A percentile compares a stretch with the other conserved stretches of the same genome.
Evolutionary conservation across 1,140 invertebrate genomes (phyloP).

Genomic region (Camponotus floridanus): DNA sequence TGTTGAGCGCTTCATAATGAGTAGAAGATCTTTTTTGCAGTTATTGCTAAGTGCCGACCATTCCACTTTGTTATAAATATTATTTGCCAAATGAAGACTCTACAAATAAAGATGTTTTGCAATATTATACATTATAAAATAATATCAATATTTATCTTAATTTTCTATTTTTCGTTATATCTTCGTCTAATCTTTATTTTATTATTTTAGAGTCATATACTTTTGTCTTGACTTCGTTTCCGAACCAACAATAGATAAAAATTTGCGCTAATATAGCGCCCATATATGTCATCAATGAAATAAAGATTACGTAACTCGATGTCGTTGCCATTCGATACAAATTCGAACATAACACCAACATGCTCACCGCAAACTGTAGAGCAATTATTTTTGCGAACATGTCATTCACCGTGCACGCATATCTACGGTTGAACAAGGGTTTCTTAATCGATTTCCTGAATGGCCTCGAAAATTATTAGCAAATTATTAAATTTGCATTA

Average conservation of each 20-base stretch:
- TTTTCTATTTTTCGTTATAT: not conserved
- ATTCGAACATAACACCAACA: conserved; percentile 45
- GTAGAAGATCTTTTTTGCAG: conserved; percentile 55
- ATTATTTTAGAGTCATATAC: conserved; percentile 32
- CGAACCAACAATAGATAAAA: conserved; percentile 69
- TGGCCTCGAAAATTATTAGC: not conserved
- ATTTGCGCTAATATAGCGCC: conserved; percentile 32
- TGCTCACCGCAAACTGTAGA: conserved; percentile 40
- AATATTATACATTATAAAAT: not conserved
- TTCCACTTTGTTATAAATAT: conserved; percentile 63
- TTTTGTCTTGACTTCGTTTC: conserved; percentile 67
- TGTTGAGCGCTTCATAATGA: conserved; percentile 68
- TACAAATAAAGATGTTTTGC: not conserved
- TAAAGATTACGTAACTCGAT: not conserved
- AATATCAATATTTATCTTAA: not conserved
- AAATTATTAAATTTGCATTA: not conserved
- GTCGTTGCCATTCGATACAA: conserved; percentile 39
- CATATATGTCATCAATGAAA: conserved; percentile 15
- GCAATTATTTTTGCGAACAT: conserved; percentile 44
- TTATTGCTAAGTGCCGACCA: conserved; percentile 58
- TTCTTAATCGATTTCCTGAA: not conserved
- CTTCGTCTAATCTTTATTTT: conserved; percentile 3
- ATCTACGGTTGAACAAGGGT: conserved; percentile 17
- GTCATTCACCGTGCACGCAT: not conserved
- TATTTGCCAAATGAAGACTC: conserved; percentile 59